Conservation (phyloP, 2,113 vertebrate species). For the Helogale parvula region DNA sequence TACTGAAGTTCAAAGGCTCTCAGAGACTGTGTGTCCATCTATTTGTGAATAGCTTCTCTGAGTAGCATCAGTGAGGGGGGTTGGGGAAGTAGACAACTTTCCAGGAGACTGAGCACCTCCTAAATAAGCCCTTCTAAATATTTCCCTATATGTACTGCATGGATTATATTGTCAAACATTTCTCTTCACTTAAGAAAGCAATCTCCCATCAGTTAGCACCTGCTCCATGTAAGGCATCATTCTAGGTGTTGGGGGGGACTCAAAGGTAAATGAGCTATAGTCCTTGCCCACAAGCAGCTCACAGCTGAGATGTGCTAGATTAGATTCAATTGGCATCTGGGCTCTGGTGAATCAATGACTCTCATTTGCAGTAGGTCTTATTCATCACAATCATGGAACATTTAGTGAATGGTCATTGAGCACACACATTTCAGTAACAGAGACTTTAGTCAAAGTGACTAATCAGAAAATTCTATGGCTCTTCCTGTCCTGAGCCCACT, state of each 20-base stretch:
- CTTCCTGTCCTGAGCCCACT: background rate
- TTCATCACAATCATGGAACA: background rate
- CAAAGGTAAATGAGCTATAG: background rate
- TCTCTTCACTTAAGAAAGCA: background rate
- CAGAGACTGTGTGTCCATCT: background rate
- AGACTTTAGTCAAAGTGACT: slow-evolving; percentile 37
- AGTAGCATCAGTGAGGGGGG: no score
- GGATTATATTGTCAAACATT: background rate
- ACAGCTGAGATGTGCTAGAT: background rate
- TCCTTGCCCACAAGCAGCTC: background rate
- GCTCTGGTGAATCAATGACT: background rate
- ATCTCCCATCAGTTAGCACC: background rate
- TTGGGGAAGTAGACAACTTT: background rate
- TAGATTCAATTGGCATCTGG: background rate
- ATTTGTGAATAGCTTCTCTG: background rate
- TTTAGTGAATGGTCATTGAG: slow-evolving; percentile 53
- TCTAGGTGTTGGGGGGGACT: background rate
- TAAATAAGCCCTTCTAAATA: background rate
- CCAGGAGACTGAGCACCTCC: background rate
- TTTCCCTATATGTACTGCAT: background rate
- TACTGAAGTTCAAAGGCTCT: background rate
- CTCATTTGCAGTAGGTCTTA: slow-evolving; percentile 15
- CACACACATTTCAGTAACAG: slow-evolving; percentile 31
- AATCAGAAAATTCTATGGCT: slow-evolving; percentile 34
- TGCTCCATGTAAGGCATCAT: background rate